Conservation (phyloP, 2,113 vertebrate genomes). For the Brachyhypopomus occidentalis region DNA sequence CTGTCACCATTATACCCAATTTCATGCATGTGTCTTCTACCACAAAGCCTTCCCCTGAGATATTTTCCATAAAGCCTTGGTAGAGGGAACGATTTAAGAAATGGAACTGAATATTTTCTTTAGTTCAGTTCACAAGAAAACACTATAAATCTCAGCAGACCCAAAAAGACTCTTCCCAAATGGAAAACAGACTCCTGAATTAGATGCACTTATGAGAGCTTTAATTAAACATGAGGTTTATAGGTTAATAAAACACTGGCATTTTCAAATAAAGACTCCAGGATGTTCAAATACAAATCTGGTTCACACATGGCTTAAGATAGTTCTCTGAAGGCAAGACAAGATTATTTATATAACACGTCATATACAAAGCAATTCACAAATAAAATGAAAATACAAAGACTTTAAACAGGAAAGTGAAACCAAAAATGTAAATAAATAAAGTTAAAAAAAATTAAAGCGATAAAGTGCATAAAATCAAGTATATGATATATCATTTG, state of each 20-base stretch:
- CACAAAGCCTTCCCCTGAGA: not conserved
- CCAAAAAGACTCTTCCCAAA: not conserved
- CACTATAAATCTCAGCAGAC: not conserved
- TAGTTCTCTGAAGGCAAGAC: not conserved
- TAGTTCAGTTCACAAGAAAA: not conserved
- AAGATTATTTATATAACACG: too few relatives aligned
- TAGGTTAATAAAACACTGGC: not conserved
- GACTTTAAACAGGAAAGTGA: too few relatives aligned
- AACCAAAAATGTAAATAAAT: too few relatives aligned
- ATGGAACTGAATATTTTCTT: constrained; percentile 20
- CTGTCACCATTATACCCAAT: constrained; percentile 11
- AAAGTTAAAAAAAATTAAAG: too few relatives aligned
- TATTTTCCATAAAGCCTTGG: constrained; percentile 12
- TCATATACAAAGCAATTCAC: not conserved
- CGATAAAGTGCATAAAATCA: too few relatives aligned
- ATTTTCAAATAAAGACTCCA: not conserved
- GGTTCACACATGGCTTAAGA: constrained; percentile 3
- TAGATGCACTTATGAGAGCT: not conserved
- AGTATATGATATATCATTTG: too few relatives aligned
- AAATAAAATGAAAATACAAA: too few relatives aligned
- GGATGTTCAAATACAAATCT: not conserved
- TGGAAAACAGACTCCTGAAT: not conserved
- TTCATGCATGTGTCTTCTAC: constrained; percentile 15
- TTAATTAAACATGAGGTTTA: not conserved
- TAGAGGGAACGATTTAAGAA: constrained; percentile 9